Conservation (phyloP, 1,140 invertebrate species). For the Daktulosphaira vitifoliae region DNA sequence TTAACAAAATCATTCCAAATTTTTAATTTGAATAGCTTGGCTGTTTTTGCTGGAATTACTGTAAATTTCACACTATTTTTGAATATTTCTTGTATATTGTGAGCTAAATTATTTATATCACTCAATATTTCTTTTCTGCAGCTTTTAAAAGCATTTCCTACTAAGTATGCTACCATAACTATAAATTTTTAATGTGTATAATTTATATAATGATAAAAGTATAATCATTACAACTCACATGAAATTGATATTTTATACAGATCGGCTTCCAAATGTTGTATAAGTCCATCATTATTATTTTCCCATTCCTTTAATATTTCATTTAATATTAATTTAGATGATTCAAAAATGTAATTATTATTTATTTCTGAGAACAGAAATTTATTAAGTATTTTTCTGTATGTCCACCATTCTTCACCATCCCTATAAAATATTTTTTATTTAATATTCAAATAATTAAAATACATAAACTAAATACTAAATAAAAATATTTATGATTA, state of each 20-base stretch:
- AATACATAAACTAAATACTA: too few species aligned
- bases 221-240: constrained; percentile 46
- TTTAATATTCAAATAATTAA: background rate
- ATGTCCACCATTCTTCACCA: constrained; percentile 64
- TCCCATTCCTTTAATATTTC: constrained; percentile 31
- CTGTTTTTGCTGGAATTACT: constrained; percentile 56
- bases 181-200: constrained; percentile 36
- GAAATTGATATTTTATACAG: constrained; percentile 68
- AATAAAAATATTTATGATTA: too few species aligned
- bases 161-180: constrained; percentile 62
- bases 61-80: constrained; percentile 58
- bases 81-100: constrained; percentile 63
- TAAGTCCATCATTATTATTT: background rate
- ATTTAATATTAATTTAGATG: constrained; percentile 8
- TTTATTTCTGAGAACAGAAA: constrained; percentile 53
- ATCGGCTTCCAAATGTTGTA: constrained; percentile 52
- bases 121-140: constrained; percentile 42
- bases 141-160: constrained; percentile 50
- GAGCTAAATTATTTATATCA: constrained; percentile 50
- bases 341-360: constrained; percentile 35
- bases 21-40: constrained; percentile 53
- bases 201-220: constrained; percentile 2
- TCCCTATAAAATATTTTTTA: constrained; percentile 48
- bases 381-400: constrained; percentile 62
- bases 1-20: constrained; percentile 65